phyloP scores from a whole-genome alignment of 1,140 invertebrate species.

The Papilio dardanus region DNA sequence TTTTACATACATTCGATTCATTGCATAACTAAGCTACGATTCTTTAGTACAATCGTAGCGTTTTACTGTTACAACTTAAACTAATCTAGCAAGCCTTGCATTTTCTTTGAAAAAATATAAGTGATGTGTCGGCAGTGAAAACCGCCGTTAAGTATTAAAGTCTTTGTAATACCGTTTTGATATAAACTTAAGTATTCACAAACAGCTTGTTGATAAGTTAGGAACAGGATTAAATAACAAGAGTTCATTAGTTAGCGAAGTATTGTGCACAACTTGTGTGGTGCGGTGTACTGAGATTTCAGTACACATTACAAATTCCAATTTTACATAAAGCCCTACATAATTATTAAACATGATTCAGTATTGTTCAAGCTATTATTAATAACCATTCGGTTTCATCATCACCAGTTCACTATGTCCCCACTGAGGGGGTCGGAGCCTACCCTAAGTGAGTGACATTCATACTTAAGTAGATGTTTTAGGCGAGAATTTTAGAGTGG shows the following conservation, averaged over 20 bases:
- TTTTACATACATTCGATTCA: background rate
- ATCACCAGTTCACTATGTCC: no score
- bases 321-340: background rate
- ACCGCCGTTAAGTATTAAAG: background rate
- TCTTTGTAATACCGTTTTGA: background rate
- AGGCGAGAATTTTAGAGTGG: no score
- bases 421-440: no score
- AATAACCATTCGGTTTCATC: background rate
- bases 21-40: background rate
- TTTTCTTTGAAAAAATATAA: no score
- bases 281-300: background rate
- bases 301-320: conserved; percentile 10
- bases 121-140: background rate
- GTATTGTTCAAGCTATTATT: background rate
- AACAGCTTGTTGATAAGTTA: conserved; percentile 10
- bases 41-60: background rate
- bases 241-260: background rate
- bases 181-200: background rate
- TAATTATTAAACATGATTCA: background rate
- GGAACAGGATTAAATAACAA: conserved; percentile 14
- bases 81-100: no score
- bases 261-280: conserved; percentile 14
- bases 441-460: no score
- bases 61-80: no score
- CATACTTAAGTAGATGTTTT: no score